Base-by-base conservation (phyloP, 2,888 invertebrate species). In the Ferrisia virgata region DNA sequence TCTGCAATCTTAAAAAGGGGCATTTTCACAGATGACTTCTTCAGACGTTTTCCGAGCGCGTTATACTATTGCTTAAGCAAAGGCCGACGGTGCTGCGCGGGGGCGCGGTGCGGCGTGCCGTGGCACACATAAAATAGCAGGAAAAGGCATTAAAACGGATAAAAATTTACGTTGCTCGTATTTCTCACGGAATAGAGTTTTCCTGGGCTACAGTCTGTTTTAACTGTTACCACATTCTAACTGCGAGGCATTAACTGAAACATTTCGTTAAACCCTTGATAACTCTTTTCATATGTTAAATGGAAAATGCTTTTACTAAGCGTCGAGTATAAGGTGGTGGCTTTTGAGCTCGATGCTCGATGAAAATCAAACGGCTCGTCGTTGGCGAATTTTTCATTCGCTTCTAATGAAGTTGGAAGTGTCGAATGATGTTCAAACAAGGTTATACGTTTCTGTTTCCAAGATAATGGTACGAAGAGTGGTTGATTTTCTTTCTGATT, bases 91-190 rank as follows among this genome's bases (percentile, higher is more conserved):
- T n/a, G n/a, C n/a, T n/a, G n/a, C n/a, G n/a, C n/a, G 33, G 72
- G 5, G 8, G 8, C 8, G 36, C 36, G 36, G 8, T 6, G 36
- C 72, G 72, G 5, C 4, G 8, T 36, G 36, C 36, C 5, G 8
- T 6, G 36, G 72, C 72, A 72, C 33, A 33, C 33, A 72, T 72
- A 33, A 72, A 72, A 72, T 72, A 72, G 72, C 72, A 72, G 72
- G 72, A 72, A 72, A 72, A 72, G 72, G 72, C 72, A 72, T 72
- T 72, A 72, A 72, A 72, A 72, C 72, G 72, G 72, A 72, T 72
- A 72, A 72, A 72, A 72, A 72, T 31, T 72, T 72, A 72, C 72
- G 72, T 72, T 72, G n/a, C 33, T 72, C 33, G 72, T 72, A 72
- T 72, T 72, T 72, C 72, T 36, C 72, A 33, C 72, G 72, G 64